These are phyloP conservation scores for Bursaphelenchus okinawaensis DNA, from an alignment of 2,888 invertebrate species.

Conservation along the genomic window DNA sequence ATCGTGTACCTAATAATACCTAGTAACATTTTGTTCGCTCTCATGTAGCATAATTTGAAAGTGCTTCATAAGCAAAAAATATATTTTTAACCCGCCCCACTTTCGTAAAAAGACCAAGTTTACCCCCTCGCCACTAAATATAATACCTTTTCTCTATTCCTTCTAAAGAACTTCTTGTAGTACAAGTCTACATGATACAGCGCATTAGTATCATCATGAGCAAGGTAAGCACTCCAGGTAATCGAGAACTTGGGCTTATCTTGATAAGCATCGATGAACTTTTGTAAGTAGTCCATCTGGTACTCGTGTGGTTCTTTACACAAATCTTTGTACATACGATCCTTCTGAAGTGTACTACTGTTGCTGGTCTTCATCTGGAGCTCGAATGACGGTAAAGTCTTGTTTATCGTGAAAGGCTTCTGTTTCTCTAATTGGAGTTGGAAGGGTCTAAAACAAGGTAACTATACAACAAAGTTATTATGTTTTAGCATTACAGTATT, in stretches of 20 bases:
- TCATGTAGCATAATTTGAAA: too few species aligned
- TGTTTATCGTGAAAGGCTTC: background rate
- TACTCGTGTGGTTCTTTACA: background rate
- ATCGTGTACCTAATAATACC: background rate
- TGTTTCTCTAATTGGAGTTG: background rate
- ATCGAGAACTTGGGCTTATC: background rate
- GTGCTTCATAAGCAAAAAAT: too few species aligned
- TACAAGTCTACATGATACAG: background rate
- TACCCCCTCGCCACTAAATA: too few species aligned
- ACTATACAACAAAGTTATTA: too few species aligned
- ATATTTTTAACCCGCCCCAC: too few species aligned
- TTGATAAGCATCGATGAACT: constrained; percentile 1
- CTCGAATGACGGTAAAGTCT: background rate
- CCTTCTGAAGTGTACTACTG: too few species aligned
- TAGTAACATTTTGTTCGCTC: background rate
- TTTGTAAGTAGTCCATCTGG: background rate
- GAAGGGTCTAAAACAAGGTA: background rate
- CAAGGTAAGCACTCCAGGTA: background rate
- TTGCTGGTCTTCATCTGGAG: background rate
- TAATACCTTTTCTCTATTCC: background rate
- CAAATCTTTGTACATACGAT: background rate
- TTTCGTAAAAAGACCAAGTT: too few species aligned
- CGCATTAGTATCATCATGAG: background rate
- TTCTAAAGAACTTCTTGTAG: background rate
- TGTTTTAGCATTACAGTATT: too few species aligned